A percentile compares a stretch with the other conserved stretches of the same genome.
These are phyloP conservation scores for Ecdyonurus torrentis DNA, from an alignment of 2,888 invertebrate genomes.

Conservation along the genomic window DNA sequence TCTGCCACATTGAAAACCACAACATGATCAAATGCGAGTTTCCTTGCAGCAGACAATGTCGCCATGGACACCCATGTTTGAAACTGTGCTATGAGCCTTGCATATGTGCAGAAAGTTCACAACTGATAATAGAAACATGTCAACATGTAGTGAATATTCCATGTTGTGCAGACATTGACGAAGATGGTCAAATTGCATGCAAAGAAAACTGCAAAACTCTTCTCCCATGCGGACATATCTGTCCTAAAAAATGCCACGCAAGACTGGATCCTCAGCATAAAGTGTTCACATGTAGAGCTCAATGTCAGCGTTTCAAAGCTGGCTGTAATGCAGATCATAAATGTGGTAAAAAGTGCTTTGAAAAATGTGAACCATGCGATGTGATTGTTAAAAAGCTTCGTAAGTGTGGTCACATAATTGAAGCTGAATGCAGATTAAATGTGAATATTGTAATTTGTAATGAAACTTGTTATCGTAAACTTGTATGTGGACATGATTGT, in stretches of 20 bases:
- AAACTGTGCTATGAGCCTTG: constrained; percentile 29
- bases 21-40: constrained; percentile 19
- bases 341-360: constrained; percentile 33
- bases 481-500: constrained; percentile 36
- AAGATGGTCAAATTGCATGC: constrained; percentile 4
- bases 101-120: constrained; percentile 20
- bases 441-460: constrained; percentile 27
- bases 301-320: constrained; percentile 28
- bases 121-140: background rate
- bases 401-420: constrained; percentile 30
- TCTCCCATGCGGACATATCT: constrained; percentile 47
- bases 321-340: constrained; percentile 32
- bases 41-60: constrained; percentile 25
- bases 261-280: constrained; percentile 39
- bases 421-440: constrained; percentile 27
- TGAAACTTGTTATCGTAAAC: constrained; percentile 29
- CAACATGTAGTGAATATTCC: background rate
- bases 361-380: constrained; percentile 32
- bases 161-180: constrained; percentile 12
- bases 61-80: constrained; percentile 25
- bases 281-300: constrained; percentile 31
- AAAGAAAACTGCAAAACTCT: constrained; percentile 31
- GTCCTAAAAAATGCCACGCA: constrained; percentile 37
- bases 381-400: constrained; percentile 28
- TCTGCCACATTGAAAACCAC: constrained; percentile 35